A percentile compares a stretch with the other conserved stretches of the same genome.
phyloP scores from a whole-genome alignment of 2,113 vertebrate species.

The Rhodinocichla rosea region DNA sequence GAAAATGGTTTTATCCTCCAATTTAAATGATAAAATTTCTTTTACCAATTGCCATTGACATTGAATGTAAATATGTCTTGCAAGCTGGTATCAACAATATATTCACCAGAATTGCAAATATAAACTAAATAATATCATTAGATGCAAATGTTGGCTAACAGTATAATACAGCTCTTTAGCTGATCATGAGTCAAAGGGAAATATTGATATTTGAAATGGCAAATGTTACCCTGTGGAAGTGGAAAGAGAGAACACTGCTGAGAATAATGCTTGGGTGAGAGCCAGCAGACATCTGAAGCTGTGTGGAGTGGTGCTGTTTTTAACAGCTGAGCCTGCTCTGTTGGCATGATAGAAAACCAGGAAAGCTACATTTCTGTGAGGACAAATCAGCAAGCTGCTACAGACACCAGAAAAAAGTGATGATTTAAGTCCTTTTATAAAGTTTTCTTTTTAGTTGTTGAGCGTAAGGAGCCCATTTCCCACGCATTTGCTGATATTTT shows the following conservation, averaged over 20 bases:
- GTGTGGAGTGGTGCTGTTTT: not conserved
- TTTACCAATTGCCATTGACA: not conserved
- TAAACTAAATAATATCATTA: not conserved
- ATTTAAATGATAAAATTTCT: not conserved
- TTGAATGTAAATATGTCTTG: not conserved
- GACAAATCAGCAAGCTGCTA: not conserved
- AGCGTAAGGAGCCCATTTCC: not conserved
- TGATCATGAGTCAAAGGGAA: constrained; percentile 12
- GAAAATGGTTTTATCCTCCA: not conserved
- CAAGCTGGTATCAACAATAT: not conserved
- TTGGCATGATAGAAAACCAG: not conserved
- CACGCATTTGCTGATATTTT: not conserved
- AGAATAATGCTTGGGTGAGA: not conserved
- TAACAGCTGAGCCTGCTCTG: not conserved
- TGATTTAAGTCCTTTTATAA: not conserved
- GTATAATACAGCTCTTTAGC: not conserved
- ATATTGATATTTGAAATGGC: constrained; percentile 34
- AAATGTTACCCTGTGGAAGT: not conserved
- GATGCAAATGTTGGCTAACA: not conserved
- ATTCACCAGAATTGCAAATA: not conserved
- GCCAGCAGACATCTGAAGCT: not conserved
- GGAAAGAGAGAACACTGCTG: not conserved
- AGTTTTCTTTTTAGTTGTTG: not conserved
- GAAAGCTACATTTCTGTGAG: not conserved
- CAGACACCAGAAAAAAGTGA: not conserved